phyloP scores from a whole-genome alignment of 2,113 vertebrate genomes.

The Callopanchax toddi region DNA sequence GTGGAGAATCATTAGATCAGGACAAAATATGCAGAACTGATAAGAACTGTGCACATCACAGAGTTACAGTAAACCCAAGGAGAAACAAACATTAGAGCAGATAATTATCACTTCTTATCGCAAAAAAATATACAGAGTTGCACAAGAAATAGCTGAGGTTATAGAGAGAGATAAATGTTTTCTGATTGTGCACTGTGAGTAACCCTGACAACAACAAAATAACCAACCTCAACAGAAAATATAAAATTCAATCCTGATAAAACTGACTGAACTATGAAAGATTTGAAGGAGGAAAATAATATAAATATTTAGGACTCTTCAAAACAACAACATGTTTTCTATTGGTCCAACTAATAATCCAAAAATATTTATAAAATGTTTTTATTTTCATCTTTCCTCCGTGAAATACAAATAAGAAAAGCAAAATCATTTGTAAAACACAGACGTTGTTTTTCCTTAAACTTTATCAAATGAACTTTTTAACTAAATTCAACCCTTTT shows the following conservation, averaged over 20 bases:
- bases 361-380: no score
- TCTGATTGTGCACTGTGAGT: slow-evolving; percentile 1
- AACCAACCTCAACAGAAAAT: background rate
- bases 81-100: slow-evolving; percentile 3
- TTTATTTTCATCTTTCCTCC: no score
- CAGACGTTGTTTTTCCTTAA: no score
- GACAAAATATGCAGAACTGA: background rate
- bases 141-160: background rate
- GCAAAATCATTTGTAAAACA: no score
- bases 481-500: background rate
- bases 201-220: background rate
- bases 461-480: no score
- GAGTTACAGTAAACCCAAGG: background rate
- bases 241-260: no score
- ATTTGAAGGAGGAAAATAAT: no score
- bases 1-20: background rate
- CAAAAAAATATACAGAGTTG: slow-evolving; percentile 8
- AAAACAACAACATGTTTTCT: no score
- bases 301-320: no score
- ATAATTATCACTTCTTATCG: slow-evolving; percentile 13
- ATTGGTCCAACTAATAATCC: no score
- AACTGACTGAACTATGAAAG: no score
- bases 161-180: background rate
- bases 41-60: background rate
- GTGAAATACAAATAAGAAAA: no score